phyloP scores from a whole-genome alignment of 2,888 invertebrate genomes.

The Deilephila elpenor region DNA sequence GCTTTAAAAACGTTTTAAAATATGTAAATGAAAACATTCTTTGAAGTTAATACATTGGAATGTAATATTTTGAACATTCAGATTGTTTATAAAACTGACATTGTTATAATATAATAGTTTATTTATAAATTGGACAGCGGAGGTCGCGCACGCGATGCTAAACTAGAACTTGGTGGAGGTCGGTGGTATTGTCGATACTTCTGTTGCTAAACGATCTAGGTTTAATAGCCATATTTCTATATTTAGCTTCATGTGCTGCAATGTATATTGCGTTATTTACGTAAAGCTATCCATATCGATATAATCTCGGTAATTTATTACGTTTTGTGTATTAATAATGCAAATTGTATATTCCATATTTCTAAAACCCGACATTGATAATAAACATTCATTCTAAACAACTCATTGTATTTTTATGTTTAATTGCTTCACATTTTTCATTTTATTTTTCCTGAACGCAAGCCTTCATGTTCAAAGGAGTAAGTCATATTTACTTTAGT shows the following conservation, averaged over 20 bases:
- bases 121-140: slow-evolving; percentile 1
- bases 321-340: neutral
- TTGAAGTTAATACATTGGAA: neutral
- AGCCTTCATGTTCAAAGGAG: no score
- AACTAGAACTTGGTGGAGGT: slow-evolving; percentile 33
- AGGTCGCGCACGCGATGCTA: slow-evolving; percentile 23
- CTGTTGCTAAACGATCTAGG: neutral
- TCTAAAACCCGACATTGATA: neutral
- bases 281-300: neutral
- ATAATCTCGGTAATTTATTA: neutral
- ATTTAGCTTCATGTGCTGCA: slow-evolving; percentile 1
- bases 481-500: no score
- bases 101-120: slow-evolving; percentile 26
- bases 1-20: no score
- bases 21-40: neutral
- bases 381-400: no score
- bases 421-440: no score
- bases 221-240: neutral
- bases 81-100: slow-evolving; percentile 15
- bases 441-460: no score
- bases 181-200: slow-evolving; percentile 32
- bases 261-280: neutral
- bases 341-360: neutral
- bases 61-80: neutral
- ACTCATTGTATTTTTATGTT: no score